Base-by-base conservation (phyloP, 2,113 vertebrate species). In the Anas platyrhynchos region DNA sequence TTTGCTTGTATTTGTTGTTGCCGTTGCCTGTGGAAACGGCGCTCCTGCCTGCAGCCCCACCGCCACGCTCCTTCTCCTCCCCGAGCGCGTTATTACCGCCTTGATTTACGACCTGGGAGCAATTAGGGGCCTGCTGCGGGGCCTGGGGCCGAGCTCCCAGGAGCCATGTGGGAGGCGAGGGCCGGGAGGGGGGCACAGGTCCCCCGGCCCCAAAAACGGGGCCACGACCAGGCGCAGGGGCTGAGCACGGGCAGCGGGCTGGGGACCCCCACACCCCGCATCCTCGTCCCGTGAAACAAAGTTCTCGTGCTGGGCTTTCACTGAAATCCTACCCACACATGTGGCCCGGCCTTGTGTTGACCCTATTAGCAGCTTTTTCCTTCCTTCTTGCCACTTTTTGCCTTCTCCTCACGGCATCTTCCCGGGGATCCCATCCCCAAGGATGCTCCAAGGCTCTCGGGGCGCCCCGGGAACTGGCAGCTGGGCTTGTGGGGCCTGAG, bases 71-170 rank as follows among this genome's bases (percentile, higher is more conserved):
- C 94, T 85, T 87, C 63, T 79, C 92, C 95, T 94, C 89, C 81
- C 92, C n/a, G 81, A 91, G 77, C 90, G 76, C 65, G 11, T 62
- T 29, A 59, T 94, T 82, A 83, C 56, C 22, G 65, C 38, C 66
- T 2, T 94, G 95, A 97, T 97, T 96, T 95, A 96, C 87, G 82
- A 82, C 88, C 96, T 46, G 91, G 41, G 87, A 93, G 95, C 96
- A 87, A 87, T 89, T 83, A 94, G 93, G 87, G 94, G 95, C 90
- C 95, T 94, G 91, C 77, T 92, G 96, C 86, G 48, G 62, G 88
- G 92, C 95, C 91, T 89, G 95, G 80, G 83, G 88, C 84, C 89
- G 95, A 92, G 96, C 88, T 87, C 91, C 91, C 93, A 96, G 83
- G 94, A 91, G 86, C 89, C 93, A 83, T 86, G 94, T 83, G 96